These are phyloP conservation scores for Cephalopachus bancanus DNA, from an alignment of 2,797 vertebrate species.

Conservation along the genomic window DNA sequence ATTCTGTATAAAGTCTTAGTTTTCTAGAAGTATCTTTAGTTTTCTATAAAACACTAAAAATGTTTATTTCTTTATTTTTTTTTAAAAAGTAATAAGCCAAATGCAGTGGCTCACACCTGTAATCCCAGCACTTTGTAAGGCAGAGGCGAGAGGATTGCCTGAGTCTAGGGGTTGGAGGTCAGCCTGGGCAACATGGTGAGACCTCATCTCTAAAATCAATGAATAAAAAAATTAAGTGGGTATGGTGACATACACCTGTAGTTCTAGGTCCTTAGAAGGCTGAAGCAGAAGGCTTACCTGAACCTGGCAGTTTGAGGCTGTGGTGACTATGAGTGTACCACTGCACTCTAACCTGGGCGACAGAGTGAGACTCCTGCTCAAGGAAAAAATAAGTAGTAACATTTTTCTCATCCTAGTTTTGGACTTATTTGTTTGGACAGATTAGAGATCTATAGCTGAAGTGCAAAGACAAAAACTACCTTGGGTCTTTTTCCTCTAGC, in stretches of 20 bases:
- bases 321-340: background rate
- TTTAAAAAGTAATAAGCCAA: no score
- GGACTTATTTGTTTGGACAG: background rate
- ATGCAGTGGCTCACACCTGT: no score
- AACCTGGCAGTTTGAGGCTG: background rate
- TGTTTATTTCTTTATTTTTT: constrained; percentile 16
- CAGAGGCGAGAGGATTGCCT: background rate
- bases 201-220: background rate
- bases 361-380: background rate
- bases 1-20: constrained; percentile 19
- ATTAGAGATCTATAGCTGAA: constrained; percentile 13
- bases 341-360: background rate
- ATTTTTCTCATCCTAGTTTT: background rate
- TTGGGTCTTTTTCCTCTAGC: rapidly evolving
- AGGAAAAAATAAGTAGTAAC: background rate
- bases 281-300: background rate
- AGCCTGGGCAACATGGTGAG: background rate
- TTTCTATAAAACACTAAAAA: background rate
- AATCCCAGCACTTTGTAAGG: background rate
- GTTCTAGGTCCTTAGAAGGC: background rate
- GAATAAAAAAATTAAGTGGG: background rate
- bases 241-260: background rate
- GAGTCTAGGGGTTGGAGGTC: no score
- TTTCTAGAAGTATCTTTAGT: background rate
- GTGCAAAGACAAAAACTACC: background rate